These are phyloP conservation scores for Apteryx mantelli DNA, from an alignment of 2,113 vertebrate species.

Conservation along the genomic window DNA sequence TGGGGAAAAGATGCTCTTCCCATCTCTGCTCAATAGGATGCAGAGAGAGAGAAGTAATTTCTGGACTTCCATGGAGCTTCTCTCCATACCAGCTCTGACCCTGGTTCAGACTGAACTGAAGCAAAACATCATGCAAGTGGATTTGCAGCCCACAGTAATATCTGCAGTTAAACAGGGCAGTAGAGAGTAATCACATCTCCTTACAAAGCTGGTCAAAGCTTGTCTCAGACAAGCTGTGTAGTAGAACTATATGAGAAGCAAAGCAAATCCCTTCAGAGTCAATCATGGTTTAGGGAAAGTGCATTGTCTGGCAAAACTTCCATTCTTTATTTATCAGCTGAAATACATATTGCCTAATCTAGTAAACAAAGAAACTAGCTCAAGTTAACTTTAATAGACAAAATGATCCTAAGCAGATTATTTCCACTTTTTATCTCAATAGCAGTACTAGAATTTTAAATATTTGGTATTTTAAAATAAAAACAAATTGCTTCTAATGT, in stretches of 20 bases:
- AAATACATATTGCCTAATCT: constrained; percentile 12
- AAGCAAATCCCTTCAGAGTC: background rate
- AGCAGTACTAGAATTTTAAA: background rate
- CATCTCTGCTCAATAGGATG: background rate
- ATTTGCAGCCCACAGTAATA: background rate
- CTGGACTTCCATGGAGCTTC: background rate
- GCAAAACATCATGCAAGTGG: background rate
- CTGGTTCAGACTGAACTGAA: background rate
- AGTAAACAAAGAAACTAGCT: background rate
- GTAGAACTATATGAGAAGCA: background rate
- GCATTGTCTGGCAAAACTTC: background rate
- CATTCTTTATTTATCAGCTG: background rate
- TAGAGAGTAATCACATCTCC: background rate
- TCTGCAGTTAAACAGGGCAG: background rate
- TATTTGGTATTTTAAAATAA: background rate
- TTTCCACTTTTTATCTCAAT: background rate
- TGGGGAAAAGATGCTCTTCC: background rate
- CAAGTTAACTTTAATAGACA: background rate
- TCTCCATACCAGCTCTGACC: background rate
- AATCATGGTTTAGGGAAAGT: background rate
- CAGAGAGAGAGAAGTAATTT: background rate
- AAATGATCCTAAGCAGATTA: background rate
- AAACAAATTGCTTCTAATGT: background rate
- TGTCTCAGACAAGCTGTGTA: background rate
- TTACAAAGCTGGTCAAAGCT: background rate